These are phyloP conservation scores for Hydractinia echinata DNA, from an alignment of 30 jellyfish, hydroid and myxozoan genomes.

Conservation along the genomic window DNA sequence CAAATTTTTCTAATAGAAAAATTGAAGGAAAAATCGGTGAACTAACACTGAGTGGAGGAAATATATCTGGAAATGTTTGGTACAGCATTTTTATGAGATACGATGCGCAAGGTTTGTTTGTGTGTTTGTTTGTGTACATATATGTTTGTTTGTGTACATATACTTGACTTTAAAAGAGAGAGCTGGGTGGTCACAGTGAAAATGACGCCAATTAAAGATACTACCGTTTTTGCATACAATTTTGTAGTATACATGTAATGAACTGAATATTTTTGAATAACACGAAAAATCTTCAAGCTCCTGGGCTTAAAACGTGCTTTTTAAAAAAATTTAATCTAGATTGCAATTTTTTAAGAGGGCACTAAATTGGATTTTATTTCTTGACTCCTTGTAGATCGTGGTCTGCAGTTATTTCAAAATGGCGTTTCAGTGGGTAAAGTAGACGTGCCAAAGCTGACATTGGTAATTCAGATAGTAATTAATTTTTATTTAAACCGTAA, in stretches of 20 bases:
- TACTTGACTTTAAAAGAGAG: too few species aligned
- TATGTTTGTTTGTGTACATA: too few species aligned
- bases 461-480: not conserved
- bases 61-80: constrained; percentile 50
- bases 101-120: constrained; percentile 60
- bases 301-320: too few species aligned
- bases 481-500: not conserved
- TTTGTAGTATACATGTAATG: too few species aligned
- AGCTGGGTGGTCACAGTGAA: too few species aligned
- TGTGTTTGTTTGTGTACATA: not conserved
- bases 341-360: too few species aligned
- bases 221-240: too few species aligned
- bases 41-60: constrained; percentile 32
- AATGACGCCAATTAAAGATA: too few species aligned
- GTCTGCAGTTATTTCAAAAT: not conserved
- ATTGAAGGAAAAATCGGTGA: constrained; percentile 47
- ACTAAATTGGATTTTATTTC: not conserved
- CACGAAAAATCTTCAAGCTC: too few species aligned
- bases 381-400: not conserved
- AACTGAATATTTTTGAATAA: too few species aligned
- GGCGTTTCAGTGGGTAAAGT: not conserved
- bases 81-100: constrained; percentile 63
- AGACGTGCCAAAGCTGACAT: not conserved
- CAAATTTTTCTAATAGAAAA: constrained; percentile 19
- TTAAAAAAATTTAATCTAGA: too few species aligned